Evolutionary conservation across 2,888 invertebrate genomes (phyloP), one percentile per base, ranked within the genome.

Genomic region (Eupithecia tripunctaria): DNA sequence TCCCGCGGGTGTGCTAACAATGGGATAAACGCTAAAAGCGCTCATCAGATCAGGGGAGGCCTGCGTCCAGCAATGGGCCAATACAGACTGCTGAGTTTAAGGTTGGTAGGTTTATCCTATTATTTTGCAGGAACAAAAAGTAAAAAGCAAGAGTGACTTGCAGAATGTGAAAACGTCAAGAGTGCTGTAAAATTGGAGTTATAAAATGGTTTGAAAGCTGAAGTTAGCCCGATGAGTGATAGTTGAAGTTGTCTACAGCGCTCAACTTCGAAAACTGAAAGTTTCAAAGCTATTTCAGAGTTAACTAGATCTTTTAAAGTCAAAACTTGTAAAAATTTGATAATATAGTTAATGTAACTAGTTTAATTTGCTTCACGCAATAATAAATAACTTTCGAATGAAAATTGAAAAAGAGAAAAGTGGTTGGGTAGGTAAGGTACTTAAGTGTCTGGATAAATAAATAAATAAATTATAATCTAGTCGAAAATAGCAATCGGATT

Each of bases 221-320:
- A 38, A 63, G 63, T 63, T 38, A 32, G 21, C 21, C 0, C 21
- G 38, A 38, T 64, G 64, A 64, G 36, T 41, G 38, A 41, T 64
- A 38, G 25, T 21, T 21, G 38, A 64, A 64, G 64, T 64, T 64
- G 56, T 12, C 21, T 38, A 41, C n/a, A 36, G 12, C 21, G 32
- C 38, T 38, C 29, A 41, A 38, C 64, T 64, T 25, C 14, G n/a
- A 21, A 36, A 38, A 14, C 64, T 64, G 32, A 15, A 60, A 25
- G 64, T 64, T 36, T 64, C 21, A 38, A 36, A 21, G 64, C 25
- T 0, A 36, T 64, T 32, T 60, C 1, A 60, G 29, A 60, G 18
- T 12, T 64, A 64, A 64, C 38, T 64, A 12, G 25, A 64, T 21
- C 21, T 36, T 56, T 25, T 56, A 56, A 63, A 36, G 62, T 62